These are phyloP conservation scores for Anastrepha ludens DNA, from an alignment of 1,140 invertebrate species.

Conservation along the genomic window DNA sequence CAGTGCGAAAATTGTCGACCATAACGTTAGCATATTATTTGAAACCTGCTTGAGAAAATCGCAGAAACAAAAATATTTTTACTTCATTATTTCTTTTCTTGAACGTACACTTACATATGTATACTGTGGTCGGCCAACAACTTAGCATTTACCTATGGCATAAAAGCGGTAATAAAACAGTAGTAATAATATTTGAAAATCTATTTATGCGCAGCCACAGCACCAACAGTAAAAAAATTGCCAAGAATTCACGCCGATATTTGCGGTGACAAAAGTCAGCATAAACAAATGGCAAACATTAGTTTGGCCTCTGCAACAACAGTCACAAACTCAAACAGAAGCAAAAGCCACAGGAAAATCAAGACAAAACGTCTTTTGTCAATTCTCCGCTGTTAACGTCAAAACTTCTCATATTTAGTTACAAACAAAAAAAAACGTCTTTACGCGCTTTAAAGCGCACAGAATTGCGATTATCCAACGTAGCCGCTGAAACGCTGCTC, in stretches of 20 bases:
- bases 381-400: too few relatives aligned
- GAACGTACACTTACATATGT: background rate
- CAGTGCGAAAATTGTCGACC: too few relatives aligned
- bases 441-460: background rate
- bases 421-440: background rate
- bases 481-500: too few relatives aligned
- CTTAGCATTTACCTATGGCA: background rate
- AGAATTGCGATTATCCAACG: background rate
- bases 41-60: too few relatives aligned
- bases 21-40: too few relatives aligned
- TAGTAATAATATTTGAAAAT: background rate
- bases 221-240: background rate
- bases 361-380: background rate
- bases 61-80: background rate
- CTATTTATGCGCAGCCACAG: conserved; percentile 15
- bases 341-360: background rate
- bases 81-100: background rate
- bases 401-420: too few relatives aligned
- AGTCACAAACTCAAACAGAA: background rate
- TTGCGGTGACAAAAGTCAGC: too few relatives aligned
- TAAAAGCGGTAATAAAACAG: background rate
- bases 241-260: background rate
- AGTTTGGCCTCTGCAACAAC: too few relatives aligned
- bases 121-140: background rate
- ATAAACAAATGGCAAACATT: too few relatives aligned